These are phyloP conservation scores for Carabus problematicus DNA, from an alignment of 2,888 invertebrate species.

Conservation along the genomic window DNA sequence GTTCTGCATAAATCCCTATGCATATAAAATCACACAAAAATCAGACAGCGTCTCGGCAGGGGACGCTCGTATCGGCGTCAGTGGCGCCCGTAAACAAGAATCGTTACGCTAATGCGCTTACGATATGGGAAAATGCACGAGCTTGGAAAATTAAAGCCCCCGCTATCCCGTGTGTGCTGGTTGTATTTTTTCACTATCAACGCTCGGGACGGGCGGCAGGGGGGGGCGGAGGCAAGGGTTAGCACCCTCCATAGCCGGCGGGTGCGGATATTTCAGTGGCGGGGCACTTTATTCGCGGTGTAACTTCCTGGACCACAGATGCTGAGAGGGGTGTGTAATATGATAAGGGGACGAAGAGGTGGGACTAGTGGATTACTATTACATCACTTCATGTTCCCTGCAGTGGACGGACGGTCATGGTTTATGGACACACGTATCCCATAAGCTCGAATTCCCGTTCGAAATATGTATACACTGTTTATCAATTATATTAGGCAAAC, in stretches of 20 bases:
- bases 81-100: conserved; percentile 18
- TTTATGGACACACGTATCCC: too few species aligned
- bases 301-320: too few species aligned
- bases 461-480: too few species aligned
- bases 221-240: too few species aligned
- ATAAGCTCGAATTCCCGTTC: too few species aligned
- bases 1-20: not conserved
- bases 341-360: too few species aligned
- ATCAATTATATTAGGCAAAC: too few species aligned
- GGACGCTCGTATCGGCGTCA: not conserved
- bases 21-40: conserved; percentile 2
- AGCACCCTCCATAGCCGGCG: not conserved
- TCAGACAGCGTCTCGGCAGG: conserved; percentile 10
- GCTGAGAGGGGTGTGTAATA: too few species aligned
- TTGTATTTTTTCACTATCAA: not conserved
- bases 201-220: too few species aligned
- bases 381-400: too few species aligned
- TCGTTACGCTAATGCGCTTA: conserved; percentile 32
- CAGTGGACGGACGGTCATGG: too few species aligned
- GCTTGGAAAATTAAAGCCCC: conserved; percentile 30
- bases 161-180: not conserved
- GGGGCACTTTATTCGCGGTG: not conserved
- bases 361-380: too few species aligned
- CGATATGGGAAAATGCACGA: conserved; percentile 25
- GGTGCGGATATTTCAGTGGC: conserved; percentile 3